phyloP scores from a whole-genome alignment of 2,113 vertebrate genomes.

The Nothoprocta pentlandii region DNA sequence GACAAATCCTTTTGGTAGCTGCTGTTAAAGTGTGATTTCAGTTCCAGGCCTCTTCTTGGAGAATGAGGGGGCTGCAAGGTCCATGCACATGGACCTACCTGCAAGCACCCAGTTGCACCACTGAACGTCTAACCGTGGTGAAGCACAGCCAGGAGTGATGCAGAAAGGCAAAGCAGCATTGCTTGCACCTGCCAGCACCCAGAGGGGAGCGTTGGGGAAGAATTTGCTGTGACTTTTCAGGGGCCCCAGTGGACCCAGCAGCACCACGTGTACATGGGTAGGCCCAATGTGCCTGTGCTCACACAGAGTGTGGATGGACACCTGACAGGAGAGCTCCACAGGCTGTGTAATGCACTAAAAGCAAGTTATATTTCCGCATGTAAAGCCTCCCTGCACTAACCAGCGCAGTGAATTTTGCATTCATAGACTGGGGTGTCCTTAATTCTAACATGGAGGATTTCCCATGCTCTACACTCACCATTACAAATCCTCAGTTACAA shows the following conservation, averaged over 20 bases:
- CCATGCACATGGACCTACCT: background rate
- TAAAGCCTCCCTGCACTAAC: background rate
- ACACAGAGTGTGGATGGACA: background rate
- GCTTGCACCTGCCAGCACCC: background rate
- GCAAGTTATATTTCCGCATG: accelerated
- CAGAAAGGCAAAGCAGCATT: background rate
- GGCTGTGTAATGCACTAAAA: background rate
- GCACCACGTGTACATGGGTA: no score
- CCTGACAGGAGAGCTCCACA: background rate
- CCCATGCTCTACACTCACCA: background rate
- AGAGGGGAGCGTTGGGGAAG: no score
- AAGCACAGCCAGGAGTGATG: no score
- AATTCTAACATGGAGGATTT: background rate
- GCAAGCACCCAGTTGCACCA: no score
- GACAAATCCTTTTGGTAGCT: background rate
- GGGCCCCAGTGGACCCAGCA: no score
- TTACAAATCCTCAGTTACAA: background rate
- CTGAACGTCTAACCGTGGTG: no score
- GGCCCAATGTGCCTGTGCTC: no score
- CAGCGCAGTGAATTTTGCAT: background rate
- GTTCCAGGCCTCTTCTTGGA: background rate
- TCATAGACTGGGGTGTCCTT: background rate
- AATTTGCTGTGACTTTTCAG: no score
- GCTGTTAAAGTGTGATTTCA: background rate
- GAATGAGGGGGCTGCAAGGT: background rate